Evolutionary conservation across 1,140 invertebrate species (phyloP).

Genomic region (Drosophila bocki): DNA sequence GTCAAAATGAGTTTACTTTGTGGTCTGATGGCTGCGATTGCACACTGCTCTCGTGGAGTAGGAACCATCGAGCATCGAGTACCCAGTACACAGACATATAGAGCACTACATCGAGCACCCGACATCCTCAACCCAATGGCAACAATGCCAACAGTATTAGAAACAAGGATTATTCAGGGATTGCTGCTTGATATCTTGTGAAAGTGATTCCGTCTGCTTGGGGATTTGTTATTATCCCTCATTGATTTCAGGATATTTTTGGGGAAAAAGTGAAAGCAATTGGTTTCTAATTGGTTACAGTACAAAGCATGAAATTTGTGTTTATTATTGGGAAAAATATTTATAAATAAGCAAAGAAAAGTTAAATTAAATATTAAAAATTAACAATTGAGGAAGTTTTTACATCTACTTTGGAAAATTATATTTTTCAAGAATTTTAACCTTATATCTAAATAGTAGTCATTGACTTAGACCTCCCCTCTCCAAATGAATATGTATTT

Average conservation of each 20-base stretch:
- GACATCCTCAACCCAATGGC: conserved; percentile 34
- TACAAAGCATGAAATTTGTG: not conserved
- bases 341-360: too few species aligned
- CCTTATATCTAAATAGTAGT: not conserved
- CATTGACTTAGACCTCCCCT: not conserved
- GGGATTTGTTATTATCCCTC: not conserved
- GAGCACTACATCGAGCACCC: conserved; percentile 21
- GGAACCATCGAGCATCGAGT: conserved; percentile 11
- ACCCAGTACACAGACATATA: conserved; percentile 2
- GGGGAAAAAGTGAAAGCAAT: not conserved
- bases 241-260: not conserved
- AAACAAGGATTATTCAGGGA: conserved; percentile 34
- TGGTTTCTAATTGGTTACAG: conserved; percentile 5
- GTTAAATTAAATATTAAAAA: too few species aligned
- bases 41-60: conserved; percentile 29
- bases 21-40: conserved; percentile 63
- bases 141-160: conserved; percentile 22
- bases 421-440: not conserved
- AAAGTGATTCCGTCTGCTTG: conserved; percentile 7
- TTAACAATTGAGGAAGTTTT: not conserved
- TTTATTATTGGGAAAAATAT: too few species aligned
- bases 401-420: too few species aligned
- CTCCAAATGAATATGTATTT: not conserved
- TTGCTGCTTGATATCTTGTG: conserved; percentile 18
- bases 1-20: conserved; percentile 81